phyloP scores from a whole-genome alignment of 2,113 vertebrate genomes.

The human (Homo sapiens) region DNA sequence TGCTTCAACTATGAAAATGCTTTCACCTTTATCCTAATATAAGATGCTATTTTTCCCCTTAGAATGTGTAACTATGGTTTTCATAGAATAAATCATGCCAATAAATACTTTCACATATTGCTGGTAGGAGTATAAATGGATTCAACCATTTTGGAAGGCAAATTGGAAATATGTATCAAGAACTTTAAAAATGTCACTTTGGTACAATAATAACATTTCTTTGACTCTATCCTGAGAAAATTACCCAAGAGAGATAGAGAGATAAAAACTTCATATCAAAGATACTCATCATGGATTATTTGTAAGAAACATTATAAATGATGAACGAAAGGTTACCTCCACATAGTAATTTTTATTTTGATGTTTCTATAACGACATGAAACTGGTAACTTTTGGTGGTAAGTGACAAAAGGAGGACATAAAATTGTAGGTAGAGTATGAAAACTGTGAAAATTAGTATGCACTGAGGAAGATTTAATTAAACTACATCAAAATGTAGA shows the following conservation, averaged over 20 bases:
- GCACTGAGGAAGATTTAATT: not conserved
- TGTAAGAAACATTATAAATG: not conserved
- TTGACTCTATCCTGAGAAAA: not conserved
- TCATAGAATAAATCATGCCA: not conserved
- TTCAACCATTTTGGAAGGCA: not conserved
- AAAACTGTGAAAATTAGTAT: not conserved
- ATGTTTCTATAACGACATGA: not conserved
- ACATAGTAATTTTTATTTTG: not conserved
- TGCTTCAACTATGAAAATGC: not conserved
- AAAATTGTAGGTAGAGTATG: not conserved
- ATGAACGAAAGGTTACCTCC: not conserved
- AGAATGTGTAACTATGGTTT: conserved; percentile 2
- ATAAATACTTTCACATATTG: not conserved
- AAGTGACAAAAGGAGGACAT: not conserved
- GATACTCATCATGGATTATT: not conserved
- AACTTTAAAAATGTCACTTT: not conserved
- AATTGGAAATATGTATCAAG: not conserved
- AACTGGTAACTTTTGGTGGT: no score
- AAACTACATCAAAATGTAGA: not conserved
- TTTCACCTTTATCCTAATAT: not conserved
- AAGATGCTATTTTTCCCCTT: not conserved
- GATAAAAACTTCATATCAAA: not conserved
- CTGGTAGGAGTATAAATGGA: not conserved
- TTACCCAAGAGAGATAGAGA: not conserved
- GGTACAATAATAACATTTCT: not conserved